Conservation (phyloP, 2,797 vertebrate genomes). For the Myotis findleyi region DNA sequence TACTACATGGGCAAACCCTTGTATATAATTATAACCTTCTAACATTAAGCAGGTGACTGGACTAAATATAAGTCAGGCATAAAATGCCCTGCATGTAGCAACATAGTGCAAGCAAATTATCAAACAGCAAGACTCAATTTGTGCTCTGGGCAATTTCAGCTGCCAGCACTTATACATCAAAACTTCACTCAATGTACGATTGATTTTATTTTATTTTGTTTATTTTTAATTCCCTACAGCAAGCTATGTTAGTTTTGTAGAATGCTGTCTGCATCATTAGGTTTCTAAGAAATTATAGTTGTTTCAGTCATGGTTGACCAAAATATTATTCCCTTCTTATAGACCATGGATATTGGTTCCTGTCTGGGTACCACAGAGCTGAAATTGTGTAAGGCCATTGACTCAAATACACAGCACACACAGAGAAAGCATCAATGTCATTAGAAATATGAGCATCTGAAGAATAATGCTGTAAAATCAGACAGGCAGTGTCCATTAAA, state of each 20-base stretch:
- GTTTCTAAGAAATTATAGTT: slow-evolving; percentile 87
- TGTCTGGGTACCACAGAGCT: slow-evolving; percentile 58
- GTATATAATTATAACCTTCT: slow-evolving; percentile 88
- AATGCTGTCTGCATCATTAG: slow-evolving; percentile 86
- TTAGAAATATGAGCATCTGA: slow-evolving; percentile 82
- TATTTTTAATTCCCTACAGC: slow-evolving; percentile 90
- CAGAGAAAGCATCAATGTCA: slow-evolving; percentile 68
- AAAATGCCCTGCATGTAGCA: slow-evolving; percentile 89
- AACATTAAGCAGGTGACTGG: slow-evolving; percentile 90
- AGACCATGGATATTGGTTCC: slow-evolving; percentile 56
- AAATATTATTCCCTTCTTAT: slow-evolving; percentile 71
- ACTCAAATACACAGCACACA: slow-evolving; percentile 51
- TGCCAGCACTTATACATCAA: slow-evolving; percentile 92
- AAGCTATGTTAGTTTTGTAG: slow-evolving; percentile 87
- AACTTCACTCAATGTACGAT: slow-evolving; percentile 92
- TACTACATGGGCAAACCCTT: slow-evolving; percentile 85
- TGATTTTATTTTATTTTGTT: slow-evolving; percentile 92
- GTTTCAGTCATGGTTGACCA: slow-evolving; percentile 83
- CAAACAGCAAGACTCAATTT: slow-evolving; percentile 89
- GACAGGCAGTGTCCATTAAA: slow-evolving; percentile 82
- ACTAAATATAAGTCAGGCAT: slow-evolving; percentile 91
- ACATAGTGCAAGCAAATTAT: slow-evolving; percentile 89
- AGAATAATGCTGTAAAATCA: slow-evolving; percentile 82
- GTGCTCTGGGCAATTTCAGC: slow-evolving; percentile 89
- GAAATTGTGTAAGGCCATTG: slow-evolving; percentile 61